Percentiles rank a stretch among this genome's conserved stretches.
These are phyloP conservation scores for Mareca penelope DNA, from an alignment of 2,797 vertebrate genomes.

Conservation along the genomic window DNA sequence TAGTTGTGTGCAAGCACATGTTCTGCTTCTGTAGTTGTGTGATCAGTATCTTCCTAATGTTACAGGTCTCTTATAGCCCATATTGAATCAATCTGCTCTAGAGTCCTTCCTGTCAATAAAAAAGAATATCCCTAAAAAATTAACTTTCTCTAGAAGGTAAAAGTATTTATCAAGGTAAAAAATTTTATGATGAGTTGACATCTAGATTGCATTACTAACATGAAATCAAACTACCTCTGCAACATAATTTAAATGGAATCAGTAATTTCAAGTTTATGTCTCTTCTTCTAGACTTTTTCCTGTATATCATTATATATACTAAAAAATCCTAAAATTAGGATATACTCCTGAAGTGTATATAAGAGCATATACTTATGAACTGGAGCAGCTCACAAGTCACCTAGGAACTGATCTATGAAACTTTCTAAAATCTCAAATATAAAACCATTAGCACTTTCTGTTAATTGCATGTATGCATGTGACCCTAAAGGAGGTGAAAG, in stretches of 20 bases:
- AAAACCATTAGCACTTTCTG: neutral
- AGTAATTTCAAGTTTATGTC: neutral
- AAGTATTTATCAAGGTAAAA: neutral
- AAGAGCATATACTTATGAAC: neutral
- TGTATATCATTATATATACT: neutral
- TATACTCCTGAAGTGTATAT: neutral
- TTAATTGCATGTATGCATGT: neutral
- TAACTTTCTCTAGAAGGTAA: neutral
- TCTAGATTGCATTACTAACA: neutral
- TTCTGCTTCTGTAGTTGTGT: neutral
- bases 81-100: neutral
- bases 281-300: neutral
- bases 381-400: neutral
- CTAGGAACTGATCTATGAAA: neutral
- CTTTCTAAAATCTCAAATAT: neutral
- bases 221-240: neutral
- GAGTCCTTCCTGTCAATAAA: neutral
- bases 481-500: neutral
- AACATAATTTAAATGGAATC: neutral
- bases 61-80: neutral
- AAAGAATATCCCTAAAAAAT: no score
- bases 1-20: neutral
- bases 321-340: neutral
- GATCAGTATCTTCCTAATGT: neutral
- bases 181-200: neutral